Conservation (phyloP, 2,113 vertebrate genomes). For the Sakesphorus luctuosus region DNA sequence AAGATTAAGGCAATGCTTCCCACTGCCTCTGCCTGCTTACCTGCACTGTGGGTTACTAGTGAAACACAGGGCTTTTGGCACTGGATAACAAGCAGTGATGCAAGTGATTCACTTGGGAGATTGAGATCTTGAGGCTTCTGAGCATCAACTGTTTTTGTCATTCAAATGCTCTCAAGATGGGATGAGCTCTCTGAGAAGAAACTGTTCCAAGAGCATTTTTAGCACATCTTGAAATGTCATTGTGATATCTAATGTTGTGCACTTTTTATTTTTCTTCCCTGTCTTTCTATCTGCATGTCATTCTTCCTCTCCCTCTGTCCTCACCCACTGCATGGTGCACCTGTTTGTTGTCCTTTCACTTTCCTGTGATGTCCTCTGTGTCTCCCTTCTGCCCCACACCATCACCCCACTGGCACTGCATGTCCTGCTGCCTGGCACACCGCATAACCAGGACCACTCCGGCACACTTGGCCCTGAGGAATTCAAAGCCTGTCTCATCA, state of each 20-base stretch:
- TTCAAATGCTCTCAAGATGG: conserved; percentile 33
- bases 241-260: conserved; percentile 80
- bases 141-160: conserved; percentile 42
- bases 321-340: conserved; percentile 85
- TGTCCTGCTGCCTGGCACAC: conserved; percentile 86
- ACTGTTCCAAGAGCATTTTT: conserved; percentile 68
- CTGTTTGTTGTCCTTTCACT: conserved; percentile 30
- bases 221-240: conserved; percentile 68
- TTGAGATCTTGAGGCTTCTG: conserved; percentile 30
- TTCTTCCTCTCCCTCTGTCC: conserved; percentile 43
- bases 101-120: conserved; percentile 41
- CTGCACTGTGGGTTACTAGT: conserved; percentile 56
- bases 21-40: conserved; percentile 69
- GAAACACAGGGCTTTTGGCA: conserved; percentile 21
- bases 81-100: not conserved
- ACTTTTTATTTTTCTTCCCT: conserved; percentile 81
- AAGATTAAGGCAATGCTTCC: conserved; percentile 45
- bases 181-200: conserved; percentile 56
- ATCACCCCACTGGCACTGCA: conserved; percentile 61
- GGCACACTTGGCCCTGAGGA: conserved; percentile 98
- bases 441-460: conserved; percentile 93
- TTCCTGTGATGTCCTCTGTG: conserved; percentile 4
- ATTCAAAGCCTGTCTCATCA: conserved; percentile 99
- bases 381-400: conserved; percentile 53
- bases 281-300: conserved; percentile 74